Evolutionary conservation across 1,140 invertebrate genomes (phyloP), one percentile per base, ranked within the genome.

Genomic region (Drosophila parvula): DNA sequence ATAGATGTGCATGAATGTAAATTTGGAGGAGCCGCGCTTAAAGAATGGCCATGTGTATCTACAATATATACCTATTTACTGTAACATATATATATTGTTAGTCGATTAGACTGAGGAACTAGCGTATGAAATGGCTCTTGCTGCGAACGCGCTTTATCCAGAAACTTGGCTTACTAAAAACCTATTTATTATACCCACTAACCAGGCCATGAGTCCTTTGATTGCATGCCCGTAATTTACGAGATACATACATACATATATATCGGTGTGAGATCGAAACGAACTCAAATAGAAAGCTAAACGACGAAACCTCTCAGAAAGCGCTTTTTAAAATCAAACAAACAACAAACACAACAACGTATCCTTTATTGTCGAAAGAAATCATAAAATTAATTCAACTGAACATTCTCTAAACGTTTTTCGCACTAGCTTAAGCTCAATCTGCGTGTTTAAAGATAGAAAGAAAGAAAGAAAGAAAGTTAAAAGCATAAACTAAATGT

Each of bases 21-120:
- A 67, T 48, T 63, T 48, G 63, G 43, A 45, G 32, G 58, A 68
- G 64, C 61, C 61, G 61, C 61, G 44, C 36, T 28, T 50, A 64
- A 50, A 43, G 22, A 69, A 53, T 74, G 70, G 70, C 50, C 47
- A 74, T 74, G 51, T 74, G 51, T 43, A 64, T 71, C 68, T 71
- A 70, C 51, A 32, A 78, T 53, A 78, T 53, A 78, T 62, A 78
- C 64, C 75, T 78, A 78, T 78, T 78, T 78, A 78, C 74, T 78
- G 65, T 77, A 77, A 77, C 47, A 69, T 76, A 38, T 55, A 55
- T 55, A 55, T 55, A 77, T 76, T 77, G 56, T 77, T 77, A 77
- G 74, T 77, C 74, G 55, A 77, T 68, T 77, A 77, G 74, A 77
- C 74, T 77, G 63, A 77, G 65, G 34, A 75, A 56, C 50, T 75